Conservation (phyloP, 2,797 vertebrate genomes). For the Protosalanx chinensis region DNA sequence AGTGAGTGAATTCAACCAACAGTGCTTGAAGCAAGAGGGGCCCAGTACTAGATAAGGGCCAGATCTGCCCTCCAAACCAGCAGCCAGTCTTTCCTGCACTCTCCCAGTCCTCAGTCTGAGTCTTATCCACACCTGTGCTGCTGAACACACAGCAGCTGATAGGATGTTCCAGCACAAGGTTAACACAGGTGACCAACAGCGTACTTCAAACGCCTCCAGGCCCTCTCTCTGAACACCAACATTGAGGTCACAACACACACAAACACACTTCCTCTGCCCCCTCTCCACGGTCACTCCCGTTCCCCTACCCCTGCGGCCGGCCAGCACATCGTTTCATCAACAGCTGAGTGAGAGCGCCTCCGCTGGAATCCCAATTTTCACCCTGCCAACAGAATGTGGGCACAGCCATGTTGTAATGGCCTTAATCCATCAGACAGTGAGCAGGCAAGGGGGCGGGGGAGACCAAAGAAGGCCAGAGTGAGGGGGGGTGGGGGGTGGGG, state of each 20-base stretch:
- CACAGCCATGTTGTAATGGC: constrained; percentile 89
- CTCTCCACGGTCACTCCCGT: background rate
- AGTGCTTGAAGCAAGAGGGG: constrained; percentile 23
- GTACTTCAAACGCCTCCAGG: background rate
- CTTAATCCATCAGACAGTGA: constrained; percentile 88
- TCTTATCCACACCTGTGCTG: background rate
- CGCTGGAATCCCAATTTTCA: constrained; percentile 90
- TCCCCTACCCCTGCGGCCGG: constrained; percentile 26
- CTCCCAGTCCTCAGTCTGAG: background rate
- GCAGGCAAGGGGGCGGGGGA: constrained; percentile 55
- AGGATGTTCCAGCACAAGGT: background rate
- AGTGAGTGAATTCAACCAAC: constrained; percentile 12
- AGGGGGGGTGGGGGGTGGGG: too few species aligned
- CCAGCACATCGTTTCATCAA: constrained; percentile 74
- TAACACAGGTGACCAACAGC: background rate
- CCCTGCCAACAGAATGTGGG: constrained; percentile 86
- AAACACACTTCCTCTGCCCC: constrained; percentile 10
- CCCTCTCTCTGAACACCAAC: too few species aligned
- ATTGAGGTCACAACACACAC: too few species aligned
- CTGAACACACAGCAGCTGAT: background rate
- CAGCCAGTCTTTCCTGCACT: constrained; percentile 45
- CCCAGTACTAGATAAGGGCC: constrained; percentile 48
- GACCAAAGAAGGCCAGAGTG: constrained; percentile 58
- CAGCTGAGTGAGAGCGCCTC: constrained; percentile 82
- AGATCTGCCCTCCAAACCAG: constrained; percentile 48